Evolutionary conservation across 2,113 vertebrate genomes (phyloP), one percentile per base, ranked within the genome.

Genomic region (Rhizomys pruinosus): DNA sequence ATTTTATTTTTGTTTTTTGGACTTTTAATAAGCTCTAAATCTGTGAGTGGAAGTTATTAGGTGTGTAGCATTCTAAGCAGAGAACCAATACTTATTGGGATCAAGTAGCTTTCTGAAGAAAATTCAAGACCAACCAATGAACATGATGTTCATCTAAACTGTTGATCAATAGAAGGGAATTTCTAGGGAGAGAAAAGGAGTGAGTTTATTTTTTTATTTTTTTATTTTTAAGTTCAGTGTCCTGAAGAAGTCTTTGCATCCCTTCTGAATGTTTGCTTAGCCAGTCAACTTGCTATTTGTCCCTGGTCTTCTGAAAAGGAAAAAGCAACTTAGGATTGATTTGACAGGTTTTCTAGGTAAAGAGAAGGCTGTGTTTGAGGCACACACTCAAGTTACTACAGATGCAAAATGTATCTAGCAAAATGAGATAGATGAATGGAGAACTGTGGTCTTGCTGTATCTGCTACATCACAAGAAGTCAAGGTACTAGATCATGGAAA

Each of bases 51-150:
- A 74, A 78, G 9, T 5, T 34, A 8, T 4, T 72, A 52, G n/a
- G 9, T 79, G 73, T 47, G 64, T 73, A 93, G 52, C 78, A 76
- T 94, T 93, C 37, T 71, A 69, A 80, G 80, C 57, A 88, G 16
- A 27, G 9, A 80, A 42, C 17, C 47, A 84, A 63, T 32, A 61
- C 37, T 55, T 81, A 3, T 37, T 76, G 66, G 71, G 34, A 86
- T 27, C 23, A 71, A 74, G 78, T 29, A 76, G 34, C 22, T 81
- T 92, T 73, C 25, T 73, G 27, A 34, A 47, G 69, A 81, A 90
- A 81, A 85, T 19, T 17, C 3, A 72, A 90, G 15, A 0, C 66
- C 44, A 52, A 0, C 66, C 44, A 52, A 12, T 7, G 44, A 68
- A 68, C 17, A 77, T 16, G 34, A 72, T 63, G 3, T 17, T 13